A percentile compares a stretch with the other conserved stretches of the same genome.
phyloP scores from a whole-genome alignment of 2,113 vertebrate species.

The Okapia johnstoni region DNA sequence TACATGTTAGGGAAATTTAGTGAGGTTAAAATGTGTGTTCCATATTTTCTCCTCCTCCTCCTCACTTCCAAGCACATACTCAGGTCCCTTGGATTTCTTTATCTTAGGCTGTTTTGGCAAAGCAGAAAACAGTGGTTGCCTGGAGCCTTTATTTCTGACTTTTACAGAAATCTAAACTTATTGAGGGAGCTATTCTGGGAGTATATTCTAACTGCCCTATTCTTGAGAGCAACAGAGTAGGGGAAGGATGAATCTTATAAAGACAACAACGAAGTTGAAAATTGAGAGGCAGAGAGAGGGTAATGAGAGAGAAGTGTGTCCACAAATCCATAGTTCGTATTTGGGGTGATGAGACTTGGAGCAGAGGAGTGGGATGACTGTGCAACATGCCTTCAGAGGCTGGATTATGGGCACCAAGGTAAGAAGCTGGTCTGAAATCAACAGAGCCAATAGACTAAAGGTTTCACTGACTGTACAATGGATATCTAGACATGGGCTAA shows the following conservation, averaged over 20 bases:
- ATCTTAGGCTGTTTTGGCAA: background rate
- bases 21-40: background rate
- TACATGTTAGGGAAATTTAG: background rate
- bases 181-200: background rate
- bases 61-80: background rate
- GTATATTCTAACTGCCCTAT: background rate
- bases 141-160: background rate
- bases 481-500: background rate
- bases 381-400: background rate
- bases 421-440: background rate
- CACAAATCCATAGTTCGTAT: background rate
- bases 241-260: background rate
- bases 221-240: background rate
- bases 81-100: background rate
- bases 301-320: background rate
- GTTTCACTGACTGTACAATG: background rate
- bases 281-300: accelerated
- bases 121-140: background rate
- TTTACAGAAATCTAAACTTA: background rate
- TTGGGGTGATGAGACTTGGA: background rate
- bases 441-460: background rate
- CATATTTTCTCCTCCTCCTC: background rate
- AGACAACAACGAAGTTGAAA: background rate
- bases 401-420: background rate
- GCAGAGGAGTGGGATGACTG: background rate